Percentiles rank a stretch among this genome's conserved stretches.
These are phyloP conservation scores for Gasterosteus aculeatus DNA, from an alignment of 2,113 vertebrate species.

Conservation along the genomic window DNA sequence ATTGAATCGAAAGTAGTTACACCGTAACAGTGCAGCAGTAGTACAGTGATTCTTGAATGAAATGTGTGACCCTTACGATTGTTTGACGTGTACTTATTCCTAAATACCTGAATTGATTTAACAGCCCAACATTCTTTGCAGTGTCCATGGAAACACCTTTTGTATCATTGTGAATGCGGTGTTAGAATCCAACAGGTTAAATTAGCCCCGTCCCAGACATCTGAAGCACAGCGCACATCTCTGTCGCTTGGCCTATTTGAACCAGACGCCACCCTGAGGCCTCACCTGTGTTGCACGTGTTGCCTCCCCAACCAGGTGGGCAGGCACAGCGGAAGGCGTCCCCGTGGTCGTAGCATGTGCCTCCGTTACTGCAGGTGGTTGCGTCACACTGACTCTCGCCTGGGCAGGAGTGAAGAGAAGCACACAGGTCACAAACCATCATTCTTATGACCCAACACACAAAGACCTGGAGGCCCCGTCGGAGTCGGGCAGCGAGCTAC, in stretches of 20 bases:
- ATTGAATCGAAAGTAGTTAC: no score
- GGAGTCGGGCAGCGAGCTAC: background rate
- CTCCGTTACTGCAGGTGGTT: slow-evolving; percentile 94
- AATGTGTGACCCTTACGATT: no score
- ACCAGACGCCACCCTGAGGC: background rate
- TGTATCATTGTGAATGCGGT: background rate
- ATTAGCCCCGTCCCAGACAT: background rate
- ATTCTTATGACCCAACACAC: background rate
- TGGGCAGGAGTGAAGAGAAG: slow-evolving; percentile 51
- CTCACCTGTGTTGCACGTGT: slow-evolving; percentile 91
- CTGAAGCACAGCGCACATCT: slow-evolving; percentile 1
- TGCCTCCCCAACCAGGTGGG: slow-evolving; percentile 89
- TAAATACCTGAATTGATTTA: background rate
- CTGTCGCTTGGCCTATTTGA: no score
- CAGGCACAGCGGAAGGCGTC: slow-evolving; percentile 93
- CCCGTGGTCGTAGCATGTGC: slow-evolving; percentile 92
- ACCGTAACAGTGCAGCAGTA: background rate
- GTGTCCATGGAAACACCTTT: background rate
- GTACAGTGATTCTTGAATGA: background rate
- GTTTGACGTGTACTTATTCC: background rate
- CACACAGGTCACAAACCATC: background rate
- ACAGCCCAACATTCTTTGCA: background rate
- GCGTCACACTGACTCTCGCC: slow-evolving; percentile 93
- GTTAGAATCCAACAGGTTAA: background rate
- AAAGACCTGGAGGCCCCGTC: background rate